These are phyloP conservation scores for Naja naja DNA, from an alignment of 2,113 vertebrate species.

Conservation along the genomic window DNA sequence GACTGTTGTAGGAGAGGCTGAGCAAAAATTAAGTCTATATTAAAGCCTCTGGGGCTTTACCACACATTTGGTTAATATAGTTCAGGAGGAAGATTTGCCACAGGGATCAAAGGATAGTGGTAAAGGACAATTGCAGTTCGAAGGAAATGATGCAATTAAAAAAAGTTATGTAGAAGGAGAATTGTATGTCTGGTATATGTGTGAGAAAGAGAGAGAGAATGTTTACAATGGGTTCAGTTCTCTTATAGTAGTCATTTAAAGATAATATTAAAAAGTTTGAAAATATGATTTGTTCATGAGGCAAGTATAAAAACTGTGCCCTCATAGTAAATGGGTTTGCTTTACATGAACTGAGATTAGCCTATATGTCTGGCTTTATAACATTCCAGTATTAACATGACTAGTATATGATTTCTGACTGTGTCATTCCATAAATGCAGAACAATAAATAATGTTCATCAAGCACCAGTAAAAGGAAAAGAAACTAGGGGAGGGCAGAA, in stretches of 20 bases:
- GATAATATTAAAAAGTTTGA: background rate
- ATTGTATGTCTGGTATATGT: background rate
- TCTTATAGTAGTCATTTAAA: background rate
- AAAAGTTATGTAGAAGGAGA: background rate
- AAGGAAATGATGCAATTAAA: background rate
- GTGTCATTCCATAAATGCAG: background rate
- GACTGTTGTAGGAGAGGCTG: background rate
- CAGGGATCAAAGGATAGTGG: background rate
- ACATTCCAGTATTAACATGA: background rate
- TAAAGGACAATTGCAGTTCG: background rate
- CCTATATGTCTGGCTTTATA: background rate
- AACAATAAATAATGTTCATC: background rate
- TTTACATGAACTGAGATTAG: background rate
- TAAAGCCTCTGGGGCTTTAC: background rate
- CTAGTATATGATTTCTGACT: background rate
- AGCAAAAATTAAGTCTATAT: background rate
- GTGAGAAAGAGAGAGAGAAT: background rate
- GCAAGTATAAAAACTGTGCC: background rate
- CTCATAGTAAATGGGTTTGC: background rate
- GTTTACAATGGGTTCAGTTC: background rate
- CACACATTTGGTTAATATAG: background rate
- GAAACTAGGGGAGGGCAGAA: background rate
- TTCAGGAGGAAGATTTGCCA: background rate
- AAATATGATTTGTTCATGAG: background rate
- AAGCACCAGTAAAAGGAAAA: background rate